phyloP scores from a whole-genome alignment of 1,140 invertebrate genomes.

The Leguminivora glycinivorella region DNA sequence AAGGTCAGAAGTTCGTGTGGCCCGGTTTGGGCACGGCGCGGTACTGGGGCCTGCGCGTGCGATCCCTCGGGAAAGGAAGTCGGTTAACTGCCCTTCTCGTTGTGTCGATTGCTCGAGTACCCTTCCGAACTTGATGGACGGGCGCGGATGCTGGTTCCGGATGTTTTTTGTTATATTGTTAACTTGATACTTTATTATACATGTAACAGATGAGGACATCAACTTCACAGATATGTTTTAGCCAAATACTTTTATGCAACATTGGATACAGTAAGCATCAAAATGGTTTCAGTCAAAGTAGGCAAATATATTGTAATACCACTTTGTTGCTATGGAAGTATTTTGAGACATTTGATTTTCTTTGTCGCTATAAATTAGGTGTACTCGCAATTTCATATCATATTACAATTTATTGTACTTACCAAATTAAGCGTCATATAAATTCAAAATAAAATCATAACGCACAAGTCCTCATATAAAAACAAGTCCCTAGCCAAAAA shows the following conservation, averaged over 20 bases:
- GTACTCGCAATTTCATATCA: too few species aligned
- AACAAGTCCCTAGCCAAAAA: neutral
- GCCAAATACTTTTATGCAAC: too few species aligned
- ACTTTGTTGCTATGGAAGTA: too few species aligned
- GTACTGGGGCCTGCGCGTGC: conserved; percentile 42
- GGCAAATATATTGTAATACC: too few species aligned
- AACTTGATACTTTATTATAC: neutral
- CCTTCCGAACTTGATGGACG: conserved; percentile 71
- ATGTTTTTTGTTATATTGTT: conserved; percentile 32
- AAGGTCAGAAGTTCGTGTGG: conserved; percentile 39
- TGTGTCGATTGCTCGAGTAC: conserved; percentile 67
- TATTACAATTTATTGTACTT: too few species aligned
- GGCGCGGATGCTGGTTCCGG: conserved; percentile 41
- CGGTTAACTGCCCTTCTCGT: conserved; percentile 72
- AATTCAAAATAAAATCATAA: too few species aligned
- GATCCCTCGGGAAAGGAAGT: conserved; percentile 74
- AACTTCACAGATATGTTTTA: neutral
- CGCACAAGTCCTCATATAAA: too few species aligned
- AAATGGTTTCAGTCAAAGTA: too few species aligned
- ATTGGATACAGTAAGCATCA: too few species aligned
- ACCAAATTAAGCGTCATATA: too few species aligned
- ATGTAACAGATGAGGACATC: neutral
- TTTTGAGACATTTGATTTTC: too few species aligned
- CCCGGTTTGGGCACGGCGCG: conserved; percentile 32
- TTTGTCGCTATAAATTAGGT: too few species aligned